phyloP scores from a whole-genome alignment of 2,113 vertebrate species.

The Colius striatus region DNA sequence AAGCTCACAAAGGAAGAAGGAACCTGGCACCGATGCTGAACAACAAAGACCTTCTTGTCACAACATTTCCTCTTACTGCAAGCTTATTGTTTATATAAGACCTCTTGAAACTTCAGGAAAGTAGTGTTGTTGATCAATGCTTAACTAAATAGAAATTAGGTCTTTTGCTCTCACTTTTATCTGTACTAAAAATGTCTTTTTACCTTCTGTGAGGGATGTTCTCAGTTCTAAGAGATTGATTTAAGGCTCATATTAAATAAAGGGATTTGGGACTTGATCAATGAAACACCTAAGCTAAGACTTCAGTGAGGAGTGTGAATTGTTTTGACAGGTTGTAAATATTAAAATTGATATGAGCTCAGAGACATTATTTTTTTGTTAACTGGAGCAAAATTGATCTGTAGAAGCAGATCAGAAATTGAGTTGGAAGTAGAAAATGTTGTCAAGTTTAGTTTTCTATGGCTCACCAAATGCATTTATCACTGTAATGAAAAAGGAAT shows the following conservation, averaged over 20 bases:
- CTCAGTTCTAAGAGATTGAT: not conserved
- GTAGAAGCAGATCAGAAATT: constrained; percentile 44
- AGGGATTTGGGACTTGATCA: constrained; percentile 22
- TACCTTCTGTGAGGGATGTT: not conserved
- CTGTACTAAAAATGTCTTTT: constrained; percentile 23
- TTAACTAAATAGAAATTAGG: not conserved
- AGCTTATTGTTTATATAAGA: not conserved
- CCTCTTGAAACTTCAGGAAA: not conserved
- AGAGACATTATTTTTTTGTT: constrained; percentile 32
- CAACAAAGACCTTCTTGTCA: not conserved
- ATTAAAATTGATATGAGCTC: constrained; percentile 53
- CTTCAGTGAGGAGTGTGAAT: constrained; percentile 19
- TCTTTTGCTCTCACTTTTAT: constrained; percentile 14
- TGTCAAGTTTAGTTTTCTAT: constrained; percentile 38
- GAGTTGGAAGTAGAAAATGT: not conserved
- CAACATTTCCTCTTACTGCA: not conserved
- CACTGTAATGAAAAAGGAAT: not conserved
- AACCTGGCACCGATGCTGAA: not conserved
- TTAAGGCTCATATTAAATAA: constrained; percentile 9
- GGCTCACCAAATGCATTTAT: not conserved
- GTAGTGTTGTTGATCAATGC: not conserved
- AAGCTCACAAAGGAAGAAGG: fast-evolving
- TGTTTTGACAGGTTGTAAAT: constrained; percentile 54
- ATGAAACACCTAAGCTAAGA: constrained; percentile 38
- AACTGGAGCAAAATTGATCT: constrained; percentile 44